Evolutionary conservation across 2,797 vertebrate species (phyloP).

Genomic region (Garrulus glandarius): DNA sequence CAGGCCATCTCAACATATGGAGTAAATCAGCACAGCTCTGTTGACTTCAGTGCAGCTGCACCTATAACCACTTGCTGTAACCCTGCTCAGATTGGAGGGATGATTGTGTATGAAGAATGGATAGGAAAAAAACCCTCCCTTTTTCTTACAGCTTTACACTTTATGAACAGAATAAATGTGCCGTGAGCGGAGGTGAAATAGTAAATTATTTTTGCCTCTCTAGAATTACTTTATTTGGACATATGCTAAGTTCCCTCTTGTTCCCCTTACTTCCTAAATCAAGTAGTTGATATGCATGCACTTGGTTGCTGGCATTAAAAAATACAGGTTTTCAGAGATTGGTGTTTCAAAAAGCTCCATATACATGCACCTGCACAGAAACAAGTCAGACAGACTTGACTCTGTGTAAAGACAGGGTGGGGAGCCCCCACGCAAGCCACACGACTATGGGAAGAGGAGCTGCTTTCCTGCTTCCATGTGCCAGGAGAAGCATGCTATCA

Average conservation of each 20-base stretch:
- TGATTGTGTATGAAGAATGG: background rate
- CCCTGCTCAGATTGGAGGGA: background rate
- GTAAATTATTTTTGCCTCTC: background rate
- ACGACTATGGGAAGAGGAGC: background rate
- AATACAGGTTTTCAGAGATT: background rate
- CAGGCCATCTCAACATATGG: background rate
- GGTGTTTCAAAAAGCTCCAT: background rate
- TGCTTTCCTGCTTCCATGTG: background rate
- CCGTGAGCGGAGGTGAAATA: background rate
- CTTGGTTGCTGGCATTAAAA: background rate
- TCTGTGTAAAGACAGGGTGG: background rate
- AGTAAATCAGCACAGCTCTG: background rate
- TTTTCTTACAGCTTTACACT: background rate
- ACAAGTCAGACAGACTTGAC: background rate
- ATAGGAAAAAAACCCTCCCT: background rate
- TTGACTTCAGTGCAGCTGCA: background rate
- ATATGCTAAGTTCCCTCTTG: background rate
- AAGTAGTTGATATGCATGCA: background rate
- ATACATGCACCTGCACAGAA: background rate
- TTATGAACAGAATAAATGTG: background rate
- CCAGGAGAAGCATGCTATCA: conserved; percentile 5
- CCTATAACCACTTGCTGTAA: background rate
- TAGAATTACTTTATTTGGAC: background rate
- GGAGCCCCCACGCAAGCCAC: background rate
- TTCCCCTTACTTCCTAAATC: conserved; percentile 17